Evolutionary conservation across 2,888 invertebrate genomes (phyloP).

Genomic region (Dryobotodes eremita): DNA sequence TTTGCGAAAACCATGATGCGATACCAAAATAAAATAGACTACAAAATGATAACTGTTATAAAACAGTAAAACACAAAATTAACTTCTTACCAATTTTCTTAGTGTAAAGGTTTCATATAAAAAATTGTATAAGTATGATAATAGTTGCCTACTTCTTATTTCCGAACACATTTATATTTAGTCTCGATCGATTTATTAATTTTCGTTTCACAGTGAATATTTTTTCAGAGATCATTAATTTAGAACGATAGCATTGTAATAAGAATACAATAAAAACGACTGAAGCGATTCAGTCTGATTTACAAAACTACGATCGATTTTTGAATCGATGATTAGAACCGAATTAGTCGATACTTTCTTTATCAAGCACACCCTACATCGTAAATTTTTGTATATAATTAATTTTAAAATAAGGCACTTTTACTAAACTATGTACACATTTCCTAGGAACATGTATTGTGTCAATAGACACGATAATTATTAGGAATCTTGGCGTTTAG

Average conservation of each 20-base stretch:
- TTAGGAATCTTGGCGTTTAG: slow-evolving; percentile 15
- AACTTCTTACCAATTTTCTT: neutral
- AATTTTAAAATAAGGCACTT: slow-evolving; percentile 44
- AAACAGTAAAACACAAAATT: slow-evolving; percentile 2
- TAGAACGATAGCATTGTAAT: slow-evolving; percentile 20
- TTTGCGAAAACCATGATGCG: slow-evolving; percentile 2
- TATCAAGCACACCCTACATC: neutral
- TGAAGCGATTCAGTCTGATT: slow-evolving; percentile 1
- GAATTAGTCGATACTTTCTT: neutral
- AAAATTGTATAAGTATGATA: slow-evolving; percentile 6
- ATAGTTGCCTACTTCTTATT: slow-evolving; percentile 16
- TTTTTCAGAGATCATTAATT: slow-evolving; percentile 49
- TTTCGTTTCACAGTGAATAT: slow-evolving; percentile 15
- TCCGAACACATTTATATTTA: neutral
- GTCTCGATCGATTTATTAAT: neutral
- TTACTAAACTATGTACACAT: slow-evolving; percentile 46
- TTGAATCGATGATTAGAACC: neutral
- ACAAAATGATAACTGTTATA: neutral
- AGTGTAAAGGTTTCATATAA: neutral
- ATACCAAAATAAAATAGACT: slow-evolving; percentile 9
- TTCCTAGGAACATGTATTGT: slow-evolving; percentile 56
- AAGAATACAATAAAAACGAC: slow-evolving; percentile 13
- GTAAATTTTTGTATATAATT: slow-evolving; percentile 9
- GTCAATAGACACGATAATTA: slow-evolving; percentile 13
- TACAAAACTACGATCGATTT: neutral